Evolutionary conservation across 2,888 invertebrate species (phyloP).

Genomic region (Tetragnatha montana): DNA sequence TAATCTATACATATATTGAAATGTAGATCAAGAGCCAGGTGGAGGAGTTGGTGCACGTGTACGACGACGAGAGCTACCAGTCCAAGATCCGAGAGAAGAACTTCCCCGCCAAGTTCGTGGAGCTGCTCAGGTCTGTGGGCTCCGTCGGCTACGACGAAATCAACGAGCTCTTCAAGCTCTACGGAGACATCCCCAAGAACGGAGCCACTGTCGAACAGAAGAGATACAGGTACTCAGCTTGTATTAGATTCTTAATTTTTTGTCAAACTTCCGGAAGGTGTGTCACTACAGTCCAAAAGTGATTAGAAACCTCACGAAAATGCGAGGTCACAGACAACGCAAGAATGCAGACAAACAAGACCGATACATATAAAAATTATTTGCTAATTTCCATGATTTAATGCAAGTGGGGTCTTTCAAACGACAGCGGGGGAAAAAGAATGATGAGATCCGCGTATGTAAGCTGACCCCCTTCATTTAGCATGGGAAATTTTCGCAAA

Average conservation of each 20-base stretch:
- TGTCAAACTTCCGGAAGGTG: too few relatives aligned
- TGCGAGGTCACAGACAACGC: too few relatives aligned
- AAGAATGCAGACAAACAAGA: too few relatives aligned
- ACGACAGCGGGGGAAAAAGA: too few relatives aligned
- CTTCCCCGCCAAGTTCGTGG: constrained; percentile 68
- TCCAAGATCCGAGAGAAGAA: constrained; percentile 63
- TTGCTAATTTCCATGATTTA: too few relatives aligned
- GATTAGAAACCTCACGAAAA: too few relatives aligned
- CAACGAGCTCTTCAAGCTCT: constrained; percentile 72
- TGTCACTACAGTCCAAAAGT: neutral
- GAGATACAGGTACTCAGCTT: constrained; percentile 44
- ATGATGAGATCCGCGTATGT: too few relatives aligned
- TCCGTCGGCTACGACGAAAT: constrained; percentile 72
- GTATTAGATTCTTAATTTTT: neutral
- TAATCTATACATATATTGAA: neutral
- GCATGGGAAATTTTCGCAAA: too few relatives aligned
- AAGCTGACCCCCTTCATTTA: too few relatives aligned
- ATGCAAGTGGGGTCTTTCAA: too few relatives aligned
- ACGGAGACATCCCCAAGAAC: constrained; percentile 72
- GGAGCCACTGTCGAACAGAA: constrained; percentile 60
- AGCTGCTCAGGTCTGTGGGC: constrained; percentile 73
- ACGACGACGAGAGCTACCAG: constrained; percentile 53
- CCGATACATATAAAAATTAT: too few relatives aligned
- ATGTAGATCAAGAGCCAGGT: constrained; percentile 50
- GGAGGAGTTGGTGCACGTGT: constrained; percentile 47